Evolutionary conservation across 1,140 invertebrate genomes (phyloP).

Genomic region (Drosophila santomea): DNA sequence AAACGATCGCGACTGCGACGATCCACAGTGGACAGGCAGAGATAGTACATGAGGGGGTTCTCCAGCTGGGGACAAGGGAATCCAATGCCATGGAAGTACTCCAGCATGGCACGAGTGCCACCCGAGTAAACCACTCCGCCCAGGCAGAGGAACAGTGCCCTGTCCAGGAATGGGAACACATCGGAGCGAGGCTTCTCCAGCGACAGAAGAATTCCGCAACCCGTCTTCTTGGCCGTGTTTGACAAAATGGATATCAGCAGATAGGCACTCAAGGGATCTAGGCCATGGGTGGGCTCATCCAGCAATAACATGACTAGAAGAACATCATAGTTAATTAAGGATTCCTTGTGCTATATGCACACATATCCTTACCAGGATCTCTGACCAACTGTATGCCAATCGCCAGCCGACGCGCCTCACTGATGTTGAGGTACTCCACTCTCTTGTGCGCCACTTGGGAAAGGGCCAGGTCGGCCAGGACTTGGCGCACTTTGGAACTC

Average conservation of each 20-base stretch:
- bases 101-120: slow-evolving; percentile 94
- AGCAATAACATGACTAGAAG: slow-evolving; percentile 90
- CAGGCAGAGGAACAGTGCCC: slow-evolving; percentile 91
- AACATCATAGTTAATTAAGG: too few species aligned
- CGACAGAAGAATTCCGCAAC: slow-evolving; percentile 94
- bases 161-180: slow-evolving; percentile 95
- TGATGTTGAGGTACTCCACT: slow-evolving; percentile 91
- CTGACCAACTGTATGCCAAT: slow-evolving; percentile 95
- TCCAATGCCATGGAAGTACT: slow-evolving; percentile 95
- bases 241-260: slow-evolving; percentile 96
- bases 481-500: slow-evolving; percentile 91
- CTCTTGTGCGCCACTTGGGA: slow-evolving; percentile 93
- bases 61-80: slow-evolving; percentile 97
- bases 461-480: slow-evolving; percentile 94
- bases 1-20: slow-evolving; percentile 90
- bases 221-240: slow-evolving; percentile 95
- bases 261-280: slow-evolving; percentile 96
- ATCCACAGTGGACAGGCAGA: slow-evolving; percentile 96
- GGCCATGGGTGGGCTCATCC: slow-evolving; percentile 95
- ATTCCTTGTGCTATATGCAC: slow-evolving; percentile 53
- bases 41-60: slow-evolving; percentile 97
- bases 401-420: slow-evolving; percentile 93
- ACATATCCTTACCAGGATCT: too few species aligned
- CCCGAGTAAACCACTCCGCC: slow-evolving; percentile 96
- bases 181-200: slow-evolving; percentile 97